Conservation (phyloP, 2,888 invertebrate species). For the Habroteleia sp. region DNA sequence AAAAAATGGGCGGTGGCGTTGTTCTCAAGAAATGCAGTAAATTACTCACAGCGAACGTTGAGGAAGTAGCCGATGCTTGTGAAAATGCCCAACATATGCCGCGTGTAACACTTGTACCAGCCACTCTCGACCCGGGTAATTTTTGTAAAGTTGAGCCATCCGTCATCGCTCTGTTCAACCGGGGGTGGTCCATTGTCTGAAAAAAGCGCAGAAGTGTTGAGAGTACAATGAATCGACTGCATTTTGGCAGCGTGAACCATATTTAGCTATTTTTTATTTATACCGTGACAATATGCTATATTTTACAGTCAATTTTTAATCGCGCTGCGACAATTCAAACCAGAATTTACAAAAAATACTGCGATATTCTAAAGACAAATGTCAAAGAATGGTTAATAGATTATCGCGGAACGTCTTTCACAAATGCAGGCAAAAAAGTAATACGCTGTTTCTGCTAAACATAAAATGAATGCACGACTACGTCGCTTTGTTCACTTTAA, state of each 20-base stretch:
- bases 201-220: conserved; percentile 67
- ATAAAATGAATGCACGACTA: too few relatives aligned
- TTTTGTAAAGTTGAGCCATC: conserved; percentile 92
- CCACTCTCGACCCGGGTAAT: conserved; percentile 91
- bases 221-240: conserved; percentile 51
- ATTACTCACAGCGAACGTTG: conserved; percentile 91
- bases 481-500: too few relatives aligned
- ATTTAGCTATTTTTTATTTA: too few relatives aligned
- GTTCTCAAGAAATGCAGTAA: conserved; percentile 51
- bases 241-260: conserved; percentile 37
- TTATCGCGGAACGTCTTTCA: too few relatives aligned
- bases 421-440: too few relatives aligned
- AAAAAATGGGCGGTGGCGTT: conserved; percentile 46
- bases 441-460: too few relatives aligned
- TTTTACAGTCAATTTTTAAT: too few relatives aligned
- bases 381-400: too few relatives aligned
- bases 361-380: too few relatives aligned
- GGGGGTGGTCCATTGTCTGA: conserved; percentile 79
- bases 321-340: too few relatives aligned
- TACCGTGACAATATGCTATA: too few relatives aligned
- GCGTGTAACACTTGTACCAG: conserved; percentile 95
- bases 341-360: too few relatives aligned
- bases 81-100: conserved; percentile 91
- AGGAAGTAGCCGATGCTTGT: conserved; percentile 95
- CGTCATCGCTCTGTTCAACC: conserved; percentile 87